A percentile compares a stretch with the other conserved stretches of the same genome.
phyloP scores from a whole-genome alignment of 2,888 invertebrate genomes.

The Uloborus plumipes region DNA sequence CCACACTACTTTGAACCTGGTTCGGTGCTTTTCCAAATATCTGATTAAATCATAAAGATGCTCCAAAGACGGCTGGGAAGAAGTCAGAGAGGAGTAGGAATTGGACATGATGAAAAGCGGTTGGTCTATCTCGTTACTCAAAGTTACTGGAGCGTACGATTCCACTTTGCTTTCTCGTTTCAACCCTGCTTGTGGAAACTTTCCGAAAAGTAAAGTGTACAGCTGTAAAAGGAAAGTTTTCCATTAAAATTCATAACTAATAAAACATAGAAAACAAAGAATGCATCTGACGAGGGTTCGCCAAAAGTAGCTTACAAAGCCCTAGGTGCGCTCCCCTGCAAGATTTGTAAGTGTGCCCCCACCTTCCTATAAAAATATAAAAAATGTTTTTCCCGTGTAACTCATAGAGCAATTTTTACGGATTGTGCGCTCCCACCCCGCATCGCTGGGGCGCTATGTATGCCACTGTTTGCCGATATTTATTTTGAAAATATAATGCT shows the following conservation, averaged over 20 bases:
- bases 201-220: constrained; percentile 50
- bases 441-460: no score
- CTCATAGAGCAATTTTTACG: no score
- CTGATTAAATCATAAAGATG: constrained; percentile 48
- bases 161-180: not conserved
- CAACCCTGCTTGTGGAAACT: constrained; percentile 9
- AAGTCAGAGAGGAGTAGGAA: constrained; percentile 4
- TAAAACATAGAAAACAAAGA: not conserved
- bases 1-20: constrained; percentile 41
- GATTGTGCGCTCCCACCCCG: no score
- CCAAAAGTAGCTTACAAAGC: no score
- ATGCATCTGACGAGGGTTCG: no score
- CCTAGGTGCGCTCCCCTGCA: no score
- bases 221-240: constrained; percentile 20
- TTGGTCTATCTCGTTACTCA: constrained; percentile 66
- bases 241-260: not conserved
- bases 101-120: constrained; percentile 28
- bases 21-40: constrained; percentile 41
- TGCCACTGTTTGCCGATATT: no score
- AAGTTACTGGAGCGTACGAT: constrained; percentile 65
- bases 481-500: no score
- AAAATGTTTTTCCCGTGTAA: no score
- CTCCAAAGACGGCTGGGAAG: constrained; percentile 24
- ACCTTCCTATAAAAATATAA: no score
- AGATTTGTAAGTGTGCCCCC: no score